These are phyloP conservation scores for Rotaria sp. DNA, from an alignment of 2,888 invertebrate genomes.

Conservation along the genomic window DNA sequence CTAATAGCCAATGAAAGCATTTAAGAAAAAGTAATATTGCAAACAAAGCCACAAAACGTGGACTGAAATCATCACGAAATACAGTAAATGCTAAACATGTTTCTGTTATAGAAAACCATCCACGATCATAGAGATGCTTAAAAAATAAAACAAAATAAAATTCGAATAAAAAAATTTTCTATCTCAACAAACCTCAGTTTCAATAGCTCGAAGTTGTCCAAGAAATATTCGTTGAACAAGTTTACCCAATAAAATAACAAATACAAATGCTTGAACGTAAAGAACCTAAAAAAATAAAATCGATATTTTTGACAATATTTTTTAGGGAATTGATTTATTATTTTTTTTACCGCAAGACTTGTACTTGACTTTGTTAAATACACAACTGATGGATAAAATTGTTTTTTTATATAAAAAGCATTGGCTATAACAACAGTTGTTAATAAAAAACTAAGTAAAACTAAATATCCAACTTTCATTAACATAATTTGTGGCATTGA, in stretches of 20 bases:
- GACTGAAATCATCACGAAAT: constrained; percentile 92
- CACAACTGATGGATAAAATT: constrained; percentile 98
- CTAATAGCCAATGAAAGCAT: constrained; percentile 98
- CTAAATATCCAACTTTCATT: constrained; percentile 29
- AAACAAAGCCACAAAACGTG: constrained; percentile 88
- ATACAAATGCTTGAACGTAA: constrained; percentile 87
- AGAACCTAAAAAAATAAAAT: constrained; percentile 61
- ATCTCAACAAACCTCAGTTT: constrained; percentile 73
- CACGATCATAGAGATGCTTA: constrained; percentile 84
- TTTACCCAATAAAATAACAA: constrained; percentile 84
- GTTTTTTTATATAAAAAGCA: constrained; percentile 96
- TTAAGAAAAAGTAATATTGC: constrained; percentile 89
- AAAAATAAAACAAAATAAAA: constrained; percentile 35
- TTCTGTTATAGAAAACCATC: constrained; percentile 96
- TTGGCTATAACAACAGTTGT: constrained; percentile 58
- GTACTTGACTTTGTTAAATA: constrained; percentile 98
- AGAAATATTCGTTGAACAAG: constrained; percentile 86
- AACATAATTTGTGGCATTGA: background rate
- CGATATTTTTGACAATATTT: background rate
- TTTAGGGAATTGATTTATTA: background rate
- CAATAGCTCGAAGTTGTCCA: constrained; percentile 84
- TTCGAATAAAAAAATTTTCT: background rate
- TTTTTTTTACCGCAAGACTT: constrained; percentile 73
- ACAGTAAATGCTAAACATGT: constrained; percentile 98
- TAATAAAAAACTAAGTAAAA: constrained; percentile 33